Evolutionary conservation across 1,140 invertebrate genomes (phyloP).

Genomic region (Pachyrhynchus sulphureomaculatus): DNA sequence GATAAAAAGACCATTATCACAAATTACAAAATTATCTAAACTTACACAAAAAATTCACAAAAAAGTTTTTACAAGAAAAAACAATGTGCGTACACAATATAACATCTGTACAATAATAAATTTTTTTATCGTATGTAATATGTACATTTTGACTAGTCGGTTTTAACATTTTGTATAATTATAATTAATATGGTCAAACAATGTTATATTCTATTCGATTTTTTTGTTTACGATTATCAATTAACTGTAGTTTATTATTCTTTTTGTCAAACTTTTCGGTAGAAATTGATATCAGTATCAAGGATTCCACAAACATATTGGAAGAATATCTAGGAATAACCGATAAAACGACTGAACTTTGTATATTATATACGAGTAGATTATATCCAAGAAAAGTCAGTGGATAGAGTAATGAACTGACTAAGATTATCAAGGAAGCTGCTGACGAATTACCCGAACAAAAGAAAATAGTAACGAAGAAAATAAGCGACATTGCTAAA

Average conservation of each 20-base stretch:
- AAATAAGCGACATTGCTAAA: too few species aligned
- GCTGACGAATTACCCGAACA: too few species aligned
- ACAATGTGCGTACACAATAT: constrained; percentile 31
- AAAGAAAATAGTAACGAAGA: too few species aligned
- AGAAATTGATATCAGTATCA: not conserved
- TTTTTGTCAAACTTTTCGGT: not conserved
- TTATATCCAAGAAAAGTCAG: too few species aligned
- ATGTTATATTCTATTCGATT: constrained; percentile 12
- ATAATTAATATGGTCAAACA: constrained; percentile 28
- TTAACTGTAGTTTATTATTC: not conserved
- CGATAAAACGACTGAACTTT: too few species aligned
- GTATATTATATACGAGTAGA: too few species aligned
- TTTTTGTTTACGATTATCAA: constrained; percentile 3
- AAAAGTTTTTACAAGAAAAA: constrained; percentile 10
- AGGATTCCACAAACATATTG: not conserved
- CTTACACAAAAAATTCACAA: constrained; percentile 12
- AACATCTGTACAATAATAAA: constrained; percentile 34
- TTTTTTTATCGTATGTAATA: constrained; percentile 28
- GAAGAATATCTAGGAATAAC: too few species aligned
- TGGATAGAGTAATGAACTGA: too few species aligned
- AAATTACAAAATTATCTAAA: constrained; percentile 14
- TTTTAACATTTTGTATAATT: constrained; percentile 28
- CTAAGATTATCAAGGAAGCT: too few species aligned
- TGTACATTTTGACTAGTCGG: constrained; percentile 35
- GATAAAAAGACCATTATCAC: constrained; percentile 7